phyloP scores from a whole-genome alignment of 2,113 vertebrate genomes.

The Delphinapterus leucas region DNA sequence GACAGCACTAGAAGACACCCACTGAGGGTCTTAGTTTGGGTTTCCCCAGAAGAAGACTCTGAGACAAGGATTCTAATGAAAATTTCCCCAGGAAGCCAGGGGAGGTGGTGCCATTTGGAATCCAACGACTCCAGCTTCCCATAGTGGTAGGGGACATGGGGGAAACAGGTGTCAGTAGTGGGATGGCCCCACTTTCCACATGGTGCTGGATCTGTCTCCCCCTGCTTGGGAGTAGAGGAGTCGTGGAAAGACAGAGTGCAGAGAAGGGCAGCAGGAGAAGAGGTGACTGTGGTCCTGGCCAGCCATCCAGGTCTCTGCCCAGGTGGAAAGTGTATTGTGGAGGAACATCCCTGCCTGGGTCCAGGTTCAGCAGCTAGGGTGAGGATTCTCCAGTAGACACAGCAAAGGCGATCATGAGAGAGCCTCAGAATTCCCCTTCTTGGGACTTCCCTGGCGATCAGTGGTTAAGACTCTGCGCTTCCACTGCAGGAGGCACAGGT shows the following conservation, averaged over 20 bases:
- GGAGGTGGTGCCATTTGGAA: neutral
- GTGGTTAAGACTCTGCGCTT: neutral
- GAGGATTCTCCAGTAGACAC: neutral
- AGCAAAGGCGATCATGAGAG: neutral
- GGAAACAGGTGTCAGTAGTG: neutral
- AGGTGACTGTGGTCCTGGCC: too few relatives aligned
- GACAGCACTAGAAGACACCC: neutral
- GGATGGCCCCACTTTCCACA: neutral
- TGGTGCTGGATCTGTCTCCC: neutral
- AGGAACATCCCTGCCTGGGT: too few relatives aligned
- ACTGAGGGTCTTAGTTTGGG: neutral
- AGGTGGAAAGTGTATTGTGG: rapidly evolving
- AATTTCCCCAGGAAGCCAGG: neutral
- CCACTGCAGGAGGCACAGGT: neutral
- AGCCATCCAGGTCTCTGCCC: neutral
- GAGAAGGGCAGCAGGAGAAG: neutral
- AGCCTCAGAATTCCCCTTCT: neutral
- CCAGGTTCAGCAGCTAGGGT: neutral
- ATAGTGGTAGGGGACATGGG: rapidly evolving
- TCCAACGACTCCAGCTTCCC: neutral
- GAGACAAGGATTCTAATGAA: neutral
- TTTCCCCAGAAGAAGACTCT: neutral
- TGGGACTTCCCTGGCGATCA: neutral
- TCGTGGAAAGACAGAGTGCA: neutral
- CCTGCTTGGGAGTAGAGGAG: neutral